A percentile compares a stretch with the other conserved stretches of the same genome.
Evolutionary conservation across 2,888 invertebrate species (phyloP).

Genomic region (Shargacucullia verbasci): DNA sequence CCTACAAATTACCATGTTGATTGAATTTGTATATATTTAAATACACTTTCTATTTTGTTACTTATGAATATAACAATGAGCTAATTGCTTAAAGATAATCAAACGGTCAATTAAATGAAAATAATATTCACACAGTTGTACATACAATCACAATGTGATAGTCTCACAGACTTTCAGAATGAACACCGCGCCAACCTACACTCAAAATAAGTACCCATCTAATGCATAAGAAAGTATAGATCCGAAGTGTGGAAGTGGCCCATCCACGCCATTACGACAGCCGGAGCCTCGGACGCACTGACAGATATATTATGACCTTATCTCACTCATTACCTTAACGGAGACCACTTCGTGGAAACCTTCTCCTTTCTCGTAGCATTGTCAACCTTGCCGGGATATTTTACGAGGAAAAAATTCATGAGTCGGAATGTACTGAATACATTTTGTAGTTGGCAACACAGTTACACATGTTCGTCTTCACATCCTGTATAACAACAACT

Average conservation of each 20-base stretch:
- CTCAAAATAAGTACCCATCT: neutral
- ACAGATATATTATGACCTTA: conserved; percentile 68
- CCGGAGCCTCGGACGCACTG: conserved; percentile 58
- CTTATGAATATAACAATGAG: too few relatives aligned
- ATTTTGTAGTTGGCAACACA: conserved; percentile 56
- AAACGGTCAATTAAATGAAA: too few relatives aligned
- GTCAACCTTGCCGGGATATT: conserved; percentile 70
- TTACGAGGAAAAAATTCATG: conserved; percentile 72
- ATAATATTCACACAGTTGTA: too few relatives aligned
- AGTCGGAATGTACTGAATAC: conserved; percentile 67
- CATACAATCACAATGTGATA: too few relatives aligned
- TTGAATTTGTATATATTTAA: too few relatives aligned
- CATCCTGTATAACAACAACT: conserved; percentile 46
- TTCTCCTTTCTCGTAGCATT: conserved; percentile 70
- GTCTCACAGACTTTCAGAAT: too few relatives aligned
- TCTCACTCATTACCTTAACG: conserved; percentile 67
- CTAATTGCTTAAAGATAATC: too few relatives aligned
- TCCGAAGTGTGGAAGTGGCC: conserved; percentile 54
- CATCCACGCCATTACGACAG: conserved; percentile 54
- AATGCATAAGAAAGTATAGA: conserved; percentile 24
- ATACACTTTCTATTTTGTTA: too few relatives aligned
- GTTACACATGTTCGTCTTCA: conserved; percentile 43
- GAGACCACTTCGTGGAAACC: conserved; percentile 65
- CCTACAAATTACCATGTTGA: too few relatives aligned
- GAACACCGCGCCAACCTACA: neutral